Percentiles rank a stretch among this genome's conserved stretches.
These are phyloP conservation scores for Acipenser ruthenus DNA, from an alignment of 2,797 vertebrate genomes.

Conservation along the genomic window DNA sequence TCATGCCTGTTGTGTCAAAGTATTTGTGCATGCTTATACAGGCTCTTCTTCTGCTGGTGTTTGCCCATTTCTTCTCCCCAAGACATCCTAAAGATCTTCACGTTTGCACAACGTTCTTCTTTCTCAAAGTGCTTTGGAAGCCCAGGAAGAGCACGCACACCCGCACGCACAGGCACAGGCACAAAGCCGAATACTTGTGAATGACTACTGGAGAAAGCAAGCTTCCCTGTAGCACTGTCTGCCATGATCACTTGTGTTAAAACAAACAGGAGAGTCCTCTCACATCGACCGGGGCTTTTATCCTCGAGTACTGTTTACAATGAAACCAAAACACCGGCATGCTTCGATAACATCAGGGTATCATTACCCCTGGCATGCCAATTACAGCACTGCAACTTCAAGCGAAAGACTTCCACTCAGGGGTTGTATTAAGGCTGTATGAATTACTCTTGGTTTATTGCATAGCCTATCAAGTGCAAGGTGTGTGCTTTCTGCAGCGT, in stretches of 20 bases:
- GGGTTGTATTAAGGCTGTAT: too few relatives aligned
- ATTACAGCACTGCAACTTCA: neutral
- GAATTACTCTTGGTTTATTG: too few relatives aligned
- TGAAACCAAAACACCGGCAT: neutral
- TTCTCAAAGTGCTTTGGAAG: neutral
- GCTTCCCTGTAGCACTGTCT: too few relatives aligned
- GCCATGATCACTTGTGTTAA: neutral
- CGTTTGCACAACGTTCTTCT: neutral
- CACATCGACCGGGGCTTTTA: neutral
- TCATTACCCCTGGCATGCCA: neutral
- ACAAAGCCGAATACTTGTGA: too few relatives aligned
- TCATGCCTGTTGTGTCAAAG: neutral
- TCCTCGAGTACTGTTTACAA: neutral
- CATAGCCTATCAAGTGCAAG: neutral
- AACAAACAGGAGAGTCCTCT: neutral
- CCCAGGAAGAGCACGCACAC: neutral
- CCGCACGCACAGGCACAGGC: too few relatives aligned
- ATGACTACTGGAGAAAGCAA: too few relatives aligned
- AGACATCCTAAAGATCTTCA: neutral
- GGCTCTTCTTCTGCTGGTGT: neutral
- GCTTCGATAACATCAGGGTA: neutral
- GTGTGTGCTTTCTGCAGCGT: conserved; percentile 1
- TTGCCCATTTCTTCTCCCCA: neutral
- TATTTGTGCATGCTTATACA: neutral
- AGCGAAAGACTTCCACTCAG: too few relatives aligned